These are phyloP conservation scores for Celastrina argiolus DNA, from an alignment of 2,888 invertebrate species.

Conservation along the genomic window DNA sequence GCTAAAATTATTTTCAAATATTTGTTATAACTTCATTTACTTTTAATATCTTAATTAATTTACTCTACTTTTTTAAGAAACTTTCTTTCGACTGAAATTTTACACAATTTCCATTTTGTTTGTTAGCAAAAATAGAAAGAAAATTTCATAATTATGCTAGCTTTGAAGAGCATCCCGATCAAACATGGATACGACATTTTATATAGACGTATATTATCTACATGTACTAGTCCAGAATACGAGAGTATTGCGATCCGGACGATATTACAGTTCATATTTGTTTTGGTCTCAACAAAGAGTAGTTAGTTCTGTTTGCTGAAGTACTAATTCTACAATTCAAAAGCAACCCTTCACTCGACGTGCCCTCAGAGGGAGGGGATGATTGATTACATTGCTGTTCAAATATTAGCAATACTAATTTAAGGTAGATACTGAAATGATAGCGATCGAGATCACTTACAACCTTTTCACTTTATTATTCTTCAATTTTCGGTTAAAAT, in stretches of 20 bases:
- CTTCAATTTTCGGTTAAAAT: neutral
- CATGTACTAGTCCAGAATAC: neutral
- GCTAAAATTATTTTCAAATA: too few species aligned
- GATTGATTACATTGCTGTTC: slow-evolving; percentile 54
- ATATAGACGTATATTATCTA: too few species aligned
- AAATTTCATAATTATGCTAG: neutral
- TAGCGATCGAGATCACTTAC: slow-evolving; percentile 7
- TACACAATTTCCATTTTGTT: too few species aligned
- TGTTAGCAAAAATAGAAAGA: too few species aligned
- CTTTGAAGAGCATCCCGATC: too few species aligned
- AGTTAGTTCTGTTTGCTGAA: slow-evolving; percentile 26
- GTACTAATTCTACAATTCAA: slow-evolving; percentile 34
- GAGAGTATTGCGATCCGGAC: neutral
- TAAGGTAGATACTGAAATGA: neutral
- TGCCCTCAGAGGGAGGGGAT: slow-evolving; percentile 42
- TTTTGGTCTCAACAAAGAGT: slow-evolving; percentile 20
- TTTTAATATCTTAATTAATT: too few species aligned
- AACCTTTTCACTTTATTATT: slow-evolving; percentile 26
- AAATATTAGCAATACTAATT: slow-evolving; percentile 49
- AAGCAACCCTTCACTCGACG: slow-evolving; percentile 30
- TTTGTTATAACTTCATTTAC: too few species aligned
- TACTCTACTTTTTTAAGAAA: too few species aligned
- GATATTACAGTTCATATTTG: slow-evolving; percentile 20
- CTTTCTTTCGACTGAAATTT: too few species aligned
- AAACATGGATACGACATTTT: too few species aligned